Conservation (phyloP, 2,797 vertebrate species). For the Echiichthys vipera region DNA sequence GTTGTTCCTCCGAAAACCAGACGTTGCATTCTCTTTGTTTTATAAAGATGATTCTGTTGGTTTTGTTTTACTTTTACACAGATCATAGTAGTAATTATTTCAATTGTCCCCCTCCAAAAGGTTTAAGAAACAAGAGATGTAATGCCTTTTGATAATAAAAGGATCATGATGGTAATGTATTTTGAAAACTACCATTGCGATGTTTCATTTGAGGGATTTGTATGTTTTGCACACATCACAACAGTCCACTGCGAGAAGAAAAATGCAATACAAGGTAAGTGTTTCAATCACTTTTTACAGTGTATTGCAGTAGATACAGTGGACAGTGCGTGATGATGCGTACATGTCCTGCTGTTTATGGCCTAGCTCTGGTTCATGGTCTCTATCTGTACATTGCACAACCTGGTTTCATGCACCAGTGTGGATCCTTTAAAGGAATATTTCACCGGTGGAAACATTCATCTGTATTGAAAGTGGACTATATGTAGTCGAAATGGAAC, state of each 20-base stretch:
- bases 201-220: slow-evolving; percentile 50
- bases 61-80: slow-evolving; percentile 88
- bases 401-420: too few relatives aligned
- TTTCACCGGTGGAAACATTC: too few relatives aligned
- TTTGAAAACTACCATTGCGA: slow-evolving; percentile 72
- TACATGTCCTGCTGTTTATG: not conserved
- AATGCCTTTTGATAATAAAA: slow-evolving; percentile 99
- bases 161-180: slow-evolving; percentile 91
- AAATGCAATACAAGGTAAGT: not conserved
- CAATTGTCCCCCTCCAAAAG: slow-evolving; percentile 86
- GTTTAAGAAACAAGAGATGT: slow-evolving; percentile 88
- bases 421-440: too few relatives aligned
- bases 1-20: slow-evolving; percentile 62
- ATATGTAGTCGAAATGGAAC: too few relatives aligned
- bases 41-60: slow-evolving; percentile 68
- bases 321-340: not conserved
- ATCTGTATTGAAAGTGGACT: too few relatives aligned
- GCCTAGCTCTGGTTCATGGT: too few relatives aligned
- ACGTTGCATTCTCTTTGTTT: slow-evolving; percentile 65
- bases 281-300: not conserved
- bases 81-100: slow-evolving; percentile 91
- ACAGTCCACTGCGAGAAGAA: not conserved
- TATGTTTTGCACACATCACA: slow-evolving; percentile 22
- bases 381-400: too few relatives aligned
- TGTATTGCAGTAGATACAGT: not conserved